These are phyloP conservation scores for Drepanosiphum platanoidis DNA, from an alignment of 2,888 invertebrate species.

Conservation along the genomic window DNA sequence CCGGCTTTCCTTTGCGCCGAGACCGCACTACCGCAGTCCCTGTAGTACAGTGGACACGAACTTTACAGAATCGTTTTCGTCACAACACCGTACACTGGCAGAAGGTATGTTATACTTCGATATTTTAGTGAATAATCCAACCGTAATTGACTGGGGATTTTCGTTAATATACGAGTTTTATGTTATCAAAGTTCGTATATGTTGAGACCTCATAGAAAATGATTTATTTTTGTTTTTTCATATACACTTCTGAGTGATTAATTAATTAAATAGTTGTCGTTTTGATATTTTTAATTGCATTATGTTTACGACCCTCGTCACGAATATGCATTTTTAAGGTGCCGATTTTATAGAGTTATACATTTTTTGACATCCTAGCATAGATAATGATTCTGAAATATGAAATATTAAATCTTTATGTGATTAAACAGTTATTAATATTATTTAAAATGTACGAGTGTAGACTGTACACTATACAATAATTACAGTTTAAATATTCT, in stretches of 20 bases:
- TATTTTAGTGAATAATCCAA: not conserved
- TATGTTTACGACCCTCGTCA: no score
- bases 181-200: not conserved
- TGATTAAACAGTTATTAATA: not conserved
- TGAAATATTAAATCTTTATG: not conserved
- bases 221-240: not conserved
- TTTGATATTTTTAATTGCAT: not conserved
- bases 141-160: not conserved
- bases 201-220: not conserved
- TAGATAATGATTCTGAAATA: no score
- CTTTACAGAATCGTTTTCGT: not conserved
- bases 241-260: not conserved
- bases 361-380: no score
- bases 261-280: not conserved
- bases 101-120: not conserved
- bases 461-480: not conserved
- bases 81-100: not conserved
- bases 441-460: not conserved
- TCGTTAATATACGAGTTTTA: not conserved
- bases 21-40: slow-evolving; percentile 38
- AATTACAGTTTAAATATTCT: not conserved
- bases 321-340: no score
- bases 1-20: slow-evolving; percentile 44
- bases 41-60: slow-evolving; percentile 37
- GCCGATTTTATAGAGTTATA: no score